These are phyloP conservation scores for Chrysotoxum bicinctum DNA, from an alignment of 2,888 invertebrate species.

Conservation along the genomic window DNA sequence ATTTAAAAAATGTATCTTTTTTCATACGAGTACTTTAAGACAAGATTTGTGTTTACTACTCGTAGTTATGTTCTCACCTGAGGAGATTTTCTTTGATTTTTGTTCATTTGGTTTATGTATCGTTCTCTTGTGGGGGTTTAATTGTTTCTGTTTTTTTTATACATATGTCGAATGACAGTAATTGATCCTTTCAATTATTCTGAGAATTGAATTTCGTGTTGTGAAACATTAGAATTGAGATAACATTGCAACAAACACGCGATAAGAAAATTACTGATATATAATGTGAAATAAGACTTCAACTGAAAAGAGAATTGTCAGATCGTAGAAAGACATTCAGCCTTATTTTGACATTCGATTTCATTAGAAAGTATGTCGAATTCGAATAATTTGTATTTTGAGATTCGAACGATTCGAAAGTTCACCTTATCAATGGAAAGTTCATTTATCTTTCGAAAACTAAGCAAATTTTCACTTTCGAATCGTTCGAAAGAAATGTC, in stretches of 20 bases:
- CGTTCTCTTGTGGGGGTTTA: neutral
- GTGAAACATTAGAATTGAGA: neutral
- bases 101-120: neutral
- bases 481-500: no score
- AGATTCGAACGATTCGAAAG: no score
- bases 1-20: conserved; percentile 59
- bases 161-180: conserved; percentile 31
- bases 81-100: conserved; percentile 48
- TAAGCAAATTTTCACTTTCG: no score
- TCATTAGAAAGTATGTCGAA: no score
- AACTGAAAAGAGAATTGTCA: neutral
- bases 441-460: no score
- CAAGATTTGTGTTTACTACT: conserved; percentile 10
- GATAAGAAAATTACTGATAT: neutral
- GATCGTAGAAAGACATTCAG: neutral
- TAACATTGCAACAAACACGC: conserved; percentile 40
- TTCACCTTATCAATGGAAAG: no score
- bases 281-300: neutral
- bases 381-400: no score
- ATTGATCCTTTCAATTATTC: conserved; percentile 56
- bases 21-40: neutral
- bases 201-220: conserved; percentile 26
- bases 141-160: neutral
- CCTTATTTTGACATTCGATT: no score
- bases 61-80: conserved; percentile 47